phyloP scores from a whole-genome alignment of 2,888 invertebrate genomes.

The Prenolepis imparis region DNA sequence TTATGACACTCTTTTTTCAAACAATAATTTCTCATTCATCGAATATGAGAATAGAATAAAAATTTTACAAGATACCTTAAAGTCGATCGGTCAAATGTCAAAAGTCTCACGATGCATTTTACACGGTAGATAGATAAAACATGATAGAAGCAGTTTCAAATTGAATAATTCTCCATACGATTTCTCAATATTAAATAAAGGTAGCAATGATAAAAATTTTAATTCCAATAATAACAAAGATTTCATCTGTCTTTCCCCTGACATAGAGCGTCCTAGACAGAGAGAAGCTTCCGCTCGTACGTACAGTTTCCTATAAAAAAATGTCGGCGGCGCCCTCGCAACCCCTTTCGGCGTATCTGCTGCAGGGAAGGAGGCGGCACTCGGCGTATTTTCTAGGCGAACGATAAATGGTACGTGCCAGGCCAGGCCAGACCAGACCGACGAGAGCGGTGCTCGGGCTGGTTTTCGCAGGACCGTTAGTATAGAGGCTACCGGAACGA shows the following conservation, averaged over 20 bases:
- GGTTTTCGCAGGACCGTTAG: slow-evolving; percentile 82
- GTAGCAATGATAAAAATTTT: not conserved
- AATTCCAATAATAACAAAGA: not conserved
- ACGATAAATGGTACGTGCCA: slow-evolving; percentile 72
- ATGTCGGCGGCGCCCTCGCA: slow-evolving; percentile 33
- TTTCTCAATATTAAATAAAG: not conserved
- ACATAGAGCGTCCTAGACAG: not conserved
- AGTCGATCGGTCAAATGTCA: not conserved
- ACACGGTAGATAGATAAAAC: not conserved
- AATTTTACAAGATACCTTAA: not conserved
- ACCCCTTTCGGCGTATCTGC: slow-evolving; percentile 16
- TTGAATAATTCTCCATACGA: not conserved
- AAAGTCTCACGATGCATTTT: not conserved
- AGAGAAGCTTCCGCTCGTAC: not conserved
- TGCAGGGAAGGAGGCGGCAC: slow-evolving; percentile 24
- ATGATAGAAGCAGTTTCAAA: not conserved
- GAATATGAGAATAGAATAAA: not conserved
- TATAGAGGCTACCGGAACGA: slow-evolving; percentile 75
- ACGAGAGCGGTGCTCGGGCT: slow-evolving; percentile 59
- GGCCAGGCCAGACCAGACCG: not conserved
- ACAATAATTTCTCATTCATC: not conserved
- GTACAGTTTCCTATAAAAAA: not conserved
- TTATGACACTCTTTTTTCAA: not conserved
- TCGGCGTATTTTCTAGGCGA: slow-evolving; percentile 71
- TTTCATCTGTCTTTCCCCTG: not conserved